Percentiles rank a stretch among this genome's conserved stretches.
These are phyloP conservation scores for Elysia chlorotica DNA, from an alignment of 1,140 invertebrate genomes.

Conservation along the genomic window DNA sequence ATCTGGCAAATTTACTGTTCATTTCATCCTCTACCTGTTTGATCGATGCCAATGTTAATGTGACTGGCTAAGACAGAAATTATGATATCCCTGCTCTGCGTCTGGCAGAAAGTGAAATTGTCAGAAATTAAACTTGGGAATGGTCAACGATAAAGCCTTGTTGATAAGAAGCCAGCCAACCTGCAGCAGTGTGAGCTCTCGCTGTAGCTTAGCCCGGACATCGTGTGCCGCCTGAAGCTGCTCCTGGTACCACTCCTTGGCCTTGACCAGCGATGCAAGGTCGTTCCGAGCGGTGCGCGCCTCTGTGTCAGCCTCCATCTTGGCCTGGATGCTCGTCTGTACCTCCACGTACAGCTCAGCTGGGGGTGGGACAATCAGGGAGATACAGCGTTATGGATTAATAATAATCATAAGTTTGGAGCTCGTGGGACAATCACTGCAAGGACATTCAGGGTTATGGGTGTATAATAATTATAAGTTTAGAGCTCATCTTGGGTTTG, in stretches of 20 bases:
- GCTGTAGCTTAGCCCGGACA: slow-evolving; percentile 55
- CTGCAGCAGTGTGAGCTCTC: slow-evolving; percentile 56
- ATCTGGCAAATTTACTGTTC: too few species aligned
- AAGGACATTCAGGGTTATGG: too few species aligned
- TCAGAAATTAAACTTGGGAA: too few species aligned
- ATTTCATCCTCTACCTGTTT: neutral
- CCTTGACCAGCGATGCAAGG: slow-evolving; percentile 56
- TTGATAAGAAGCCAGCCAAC: slow-evolving; percentile 6
- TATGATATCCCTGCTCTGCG: too few species aligned
- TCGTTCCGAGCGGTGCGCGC: slow-evolving; percentile 57
- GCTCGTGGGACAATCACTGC: too few species aligned
- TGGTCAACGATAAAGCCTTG: too few species aligned
- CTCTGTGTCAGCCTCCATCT: slow-evolving; percentile 61
- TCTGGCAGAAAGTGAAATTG: too few species aligned
- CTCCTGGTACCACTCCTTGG: slow-evolving; percentile 64
- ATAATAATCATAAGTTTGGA: neutral
- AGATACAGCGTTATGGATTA: neutral
- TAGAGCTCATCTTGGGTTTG: too few species aligned
- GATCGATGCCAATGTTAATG: neutral
- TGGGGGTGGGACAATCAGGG: neutral
- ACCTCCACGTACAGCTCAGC: slow-evolving; percentile 64
- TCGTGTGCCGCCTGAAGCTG: slow-evolving; percentile 61
- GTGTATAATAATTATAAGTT: too few species aligned
- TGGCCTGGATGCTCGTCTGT: slow-evolving; percentile 58
- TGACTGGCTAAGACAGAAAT: neutral